A percentile compares a stretch with the other conserved stretches of the same genome.
Evolutionary conservation across 2,797 vertebrate species (phyloP).

Genomic region (Parotocinclus haroldoi): DNA sequence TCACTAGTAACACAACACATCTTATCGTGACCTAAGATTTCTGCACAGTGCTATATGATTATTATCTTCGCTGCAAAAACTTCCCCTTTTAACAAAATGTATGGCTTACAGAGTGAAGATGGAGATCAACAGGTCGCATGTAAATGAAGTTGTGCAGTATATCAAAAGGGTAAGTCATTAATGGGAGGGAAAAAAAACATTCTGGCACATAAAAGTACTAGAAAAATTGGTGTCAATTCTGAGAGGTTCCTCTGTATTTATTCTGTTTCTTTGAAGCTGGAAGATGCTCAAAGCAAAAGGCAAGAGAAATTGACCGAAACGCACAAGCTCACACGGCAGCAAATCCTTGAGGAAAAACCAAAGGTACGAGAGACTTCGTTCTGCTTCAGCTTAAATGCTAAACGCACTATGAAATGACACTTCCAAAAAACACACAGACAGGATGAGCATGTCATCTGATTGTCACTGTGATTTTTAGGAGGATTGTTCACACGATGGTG

Average conservation of each 20-base stretch:
- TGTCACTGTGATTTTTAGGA: constrained; percentile 65
- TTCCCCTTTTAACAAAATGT: not conserved
- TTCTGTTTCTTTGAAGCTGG: constrained; percentile 71
- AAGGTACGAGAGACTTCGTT: constrained; percentile 76
- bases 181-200: not conserved
- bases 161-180: constrained; percentile 85
- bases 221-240: not conserved
- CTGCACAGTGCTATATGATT: no score
- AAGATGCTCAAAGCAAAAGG: constrained; percentile 93
- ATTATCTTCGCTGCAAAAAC: no score
- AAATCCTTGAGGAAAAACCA: constrained; percentile 93
- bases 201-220: no score
- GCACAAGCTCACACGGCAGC: constrained; percentile 91
- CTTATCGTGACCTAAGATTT: no score
- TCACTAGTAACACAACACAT: no score
- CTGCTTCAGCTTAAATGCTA: not conserved
- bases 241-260: constrained; percentile 1
- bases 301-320: constrained; percentile 91
- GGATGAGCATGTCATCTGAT: constrained; percentile 26
- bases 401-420: not conserved
- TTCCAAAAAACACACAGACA: constrained; percentile 11
- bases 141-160: constrained; percentile 95
- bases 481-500: constrained; percentile 50
- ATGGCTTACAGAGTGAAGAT: constrained; percentile 83
- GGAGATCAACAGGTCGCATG: constrained; percentile 94